A percentile compares a stretch with the other conserved stretches of the same genome.
phyloP scores from a whole-genome alignment of 1,140 invertebrate genomes.

The Prorops nasuta region DNA sequence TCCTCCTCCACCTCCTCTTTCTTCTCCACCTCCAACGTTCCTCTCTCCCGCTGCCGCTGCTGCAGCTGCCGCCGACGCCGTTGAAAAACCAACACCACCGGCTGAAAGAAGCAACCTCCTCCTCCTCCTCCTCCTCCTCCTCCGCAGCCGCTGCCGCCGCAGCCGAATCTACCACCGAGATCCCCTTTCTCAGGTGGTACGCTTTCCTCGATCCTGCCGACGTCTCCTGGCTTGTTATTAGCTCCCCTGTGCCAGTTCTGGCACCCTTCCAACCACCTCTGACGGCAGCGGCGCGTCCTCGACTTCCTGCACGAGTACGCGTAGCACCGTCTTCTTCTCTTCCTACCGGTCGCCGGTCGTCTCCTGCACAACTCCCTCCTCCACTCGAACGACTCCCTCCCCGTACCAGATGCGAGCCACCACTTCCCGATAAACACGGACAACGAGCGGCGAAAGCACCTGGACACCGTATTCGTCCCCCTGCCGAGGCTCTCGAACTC shows the following conservation, averaged over 20 bases:
- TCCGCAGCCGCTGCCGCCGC: conserved; percentile 6
- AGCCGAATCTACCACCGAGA: conserved; percentile 1
- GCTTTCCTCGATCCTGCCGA: no score
- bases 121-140: conserved; percentile 2
- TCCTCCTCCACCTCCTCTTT: conserved; percentile 1
- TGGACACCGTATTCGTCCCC: conserved; percentile 33
- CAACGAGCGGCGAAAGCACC: conserved; percentile 27
- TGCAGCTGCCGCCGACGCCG: neutral
- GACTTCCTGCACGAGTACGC: neutral
- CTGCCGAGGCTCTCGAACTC: conserved; percentile 50
- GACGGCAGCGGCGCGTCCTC: conserved; percentile 13
- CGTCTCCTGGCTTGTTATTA: no score
- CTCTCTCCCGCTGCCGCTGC: neutral
- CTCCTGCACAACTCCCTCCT: no score
- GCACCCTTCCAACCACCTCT: conserved; percentile 12
- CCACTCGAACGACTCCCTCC: no score
- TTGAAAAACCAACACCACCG: neutral
- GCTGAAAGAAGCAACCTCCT: neutral
- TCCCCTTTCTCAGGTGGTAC: no score
- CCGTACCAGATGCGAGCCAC: no score
- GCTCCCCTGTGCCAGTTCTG: conserved; percentile 6
- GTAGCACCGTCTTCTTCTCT: no score
- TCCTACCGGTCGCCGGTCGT: no score
- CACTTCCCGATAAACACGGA: conserved; percentile 18
- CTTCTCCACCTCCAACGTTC: neutral